A percentile compares a stretch with the other conserved stretches of the same genome.
Conservation (phyloP, 2,113 vertebrate genomes). For the Pollachius pollachius region DNA sequence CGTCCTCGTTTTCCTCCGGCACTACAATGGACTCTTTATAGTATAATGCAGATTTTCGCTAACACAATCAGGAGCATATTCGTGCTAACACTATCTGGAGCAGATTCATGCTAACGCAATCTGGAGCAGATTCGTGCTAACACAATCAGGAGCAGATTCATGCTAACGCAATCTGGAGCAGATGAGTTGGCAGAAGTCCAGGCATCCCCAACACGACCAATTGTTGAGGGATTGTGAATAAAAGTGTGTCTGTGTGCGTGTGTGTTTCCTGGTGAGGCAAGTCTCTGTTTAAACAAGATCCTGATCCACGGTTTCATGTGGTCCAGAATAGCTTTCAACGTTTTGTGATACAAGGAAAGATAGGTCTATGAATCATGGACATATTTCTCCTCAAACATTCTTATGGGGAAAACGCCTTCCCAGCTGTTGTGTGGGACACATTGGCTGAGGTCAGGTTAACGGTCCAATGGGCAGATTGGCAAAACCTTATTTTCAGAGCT, state of each 20-base stretch:
- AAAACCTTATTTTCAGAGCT: too few species aligned
- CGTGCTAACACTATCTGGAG: too few species aligned
- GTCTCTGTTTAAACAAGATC: slow-evolving; percentile 33
- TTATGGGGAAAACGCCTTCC: background rate
- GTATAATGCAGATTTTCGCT: too few species aligned
- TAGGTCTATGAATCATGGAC: slow-evolving; percentile 14
- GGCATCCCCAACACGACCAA: background rate
- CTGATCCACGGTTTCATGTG: slow-evolving; percentile 18
- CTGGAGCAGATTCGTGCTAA: slow-evolving; percentile 11
- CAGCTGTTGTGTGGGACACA: background rate
- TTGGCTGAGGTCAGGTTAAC: background rate
- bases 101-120: too few species aligned
- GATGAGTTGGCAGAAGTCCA: slow-evolving; percentile 27
- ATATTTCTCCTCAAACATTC: background rate
- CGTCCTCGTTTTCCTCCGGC: too few species aligned
- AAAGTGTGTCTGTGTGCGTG: slow-evolving; percentile 2
- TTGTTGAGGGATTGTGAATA: background rate
- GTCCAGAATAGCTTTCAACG: slow-evolving; percentile 22
- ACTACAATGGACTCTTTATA: too few species aligned
- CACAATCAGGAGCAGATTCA: slow-evolving; percentile 28
- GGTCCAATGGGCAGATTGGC: too few species aligned
- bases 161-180: slow-evolving; percentile 33
- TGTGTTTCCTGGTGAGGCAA: background rate
- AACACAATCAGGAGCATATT: too few species aligned
- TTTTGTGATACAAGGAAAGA: slow-evolving; percentile 8